phyloP scores from a whole-genome alignment of 2,113 vertebrate species.

The Anarrhichthys ocellatus region DNA sequence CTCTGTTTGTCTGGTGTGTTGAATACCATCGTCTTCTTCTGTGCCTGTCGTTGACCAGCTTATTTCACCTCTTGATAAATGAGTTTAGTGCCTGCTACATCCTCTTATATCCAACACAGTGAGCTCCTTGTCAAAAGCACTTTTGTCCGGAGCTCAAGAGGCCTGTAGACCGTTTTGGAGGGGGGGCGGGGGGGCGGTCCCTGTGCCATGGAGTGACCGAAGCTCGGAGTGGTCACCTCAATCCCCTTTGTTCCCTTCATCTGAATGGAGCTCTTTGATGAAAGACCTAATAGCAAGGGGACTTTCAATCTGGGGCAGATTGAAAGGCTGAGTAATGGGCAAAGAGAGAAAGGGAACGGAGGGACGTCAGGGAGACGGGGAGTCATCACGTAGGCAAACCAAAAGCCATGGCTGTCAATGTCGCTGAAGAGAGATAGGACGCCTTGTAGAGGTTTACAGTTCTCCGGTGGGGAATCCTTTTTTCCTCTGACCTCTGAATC shows the following conservation, averaged over 20 bases:
- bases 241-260: slow-evolving; percentile 79
- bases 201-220: slow-evolving; percentile 67
- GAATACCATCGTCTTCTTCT: slow-evolving; percentile 18
- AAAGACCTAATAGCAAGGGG: slow-evolving; percentile 63
- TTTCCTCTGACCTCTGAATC: slow-evolving; percentile 14
- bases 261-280: slow-evolving; percentile 83
- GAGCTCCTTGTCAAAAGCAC: slow-evolving; percentile 75
- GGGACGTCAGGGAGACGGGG: slow-evolving; percentile 22
- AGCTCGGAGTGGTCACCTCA: slow-evolving; percentile 79
- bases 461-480: slow-evolving; percentile 23
- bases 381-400: slow-evolving; percentile 37
- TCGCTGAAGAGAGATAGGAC: slow-evolving; percentile 18
- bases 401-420: slow-evolving; percentile 29
- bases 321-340: slow-evolving; percentile 33
- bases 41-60: slow-evolving; percentile 24
- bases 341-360: slow-evolving; percentile 29
- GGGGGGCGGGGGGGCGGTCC: slow-evolving; percentile 51
- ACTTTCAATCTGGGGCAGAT: slow-evolving; percentile 61
- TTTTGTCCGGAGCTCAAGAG: slow-evolving; percentile 70
- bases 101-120: slow-evolving; percentile 62
- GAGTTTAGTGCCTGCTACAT: slow-evolving; percentile 52
- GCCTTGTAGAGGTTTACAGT: slow-evolving; percentile 25
- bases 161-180: slow-evolving; percentile 58
- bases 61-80: slow-evolving; percentile 57
- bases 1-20: slow-evolving; percentile 31